Evolutionary conservation across 2,113 vertebrate genomes (phyloP), one percentile per base, ranked within the genome.

Genomic region (Hyperoodon ampullatus): DNA sequence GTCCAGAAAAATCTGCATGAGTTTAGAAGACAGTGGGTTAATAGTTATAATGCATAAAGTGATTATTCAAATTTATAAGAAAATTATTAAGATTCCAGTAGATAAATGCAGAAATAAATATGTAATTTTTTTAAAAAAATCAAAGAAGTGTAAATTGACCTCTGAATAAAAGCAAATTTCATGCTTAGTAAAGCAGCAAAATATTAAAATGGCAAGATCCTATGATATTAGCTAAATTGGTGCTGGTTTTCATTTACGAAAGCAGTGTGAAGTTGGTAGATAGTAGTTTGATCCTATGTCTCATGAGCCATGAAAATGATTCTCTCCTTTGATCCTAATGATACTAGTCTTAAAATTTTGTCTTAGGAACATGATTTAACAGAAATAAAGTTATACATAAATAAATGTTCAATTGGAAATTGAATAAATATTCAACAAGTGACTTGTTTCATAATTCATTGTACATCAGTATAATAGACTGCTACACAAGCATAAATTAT

Each of bases 101-200:
- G 47, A 84, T 42, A 92, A 72, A 66, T 35, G 15, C 30, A 35
- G 26, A 92, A 88, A 58, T 58, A 93, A 85, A 66, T 33, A 55
- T 33, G 23, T 75, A 55, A 61, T 2, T n/a, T 5, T 42, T 53
- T 61, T 92, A 44, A 2, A 84, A 83, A 90, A 93, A 75, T 88
- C 6, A n/a, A 65, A 60, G 15, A 93, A 72, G 61, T n/a, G 4
- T 13, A 90, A 61, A 75, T 81, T 95, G 78, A 75, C 15, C 18
- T 90, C 75, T 80, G 55, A 28, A 26, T 92, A 44, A 24, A 92
- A 80, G 30, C 18, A 55, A 23, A 78, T 92, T 81, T 92, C 24
- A 68, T 94, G 39, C 28, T 88, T 94, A 84, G 28, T 92, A 94
- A 92, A 80, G 55, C 28, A 78, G 30, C 21, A 72, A 87, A 81